Percentiles rank a stretch among this genome's conserved stretches.
Evolutionary conservation across 2,113 vertebrate genomes (phyloP).

Genomic region (Entelurus aequoreus): DNA sequence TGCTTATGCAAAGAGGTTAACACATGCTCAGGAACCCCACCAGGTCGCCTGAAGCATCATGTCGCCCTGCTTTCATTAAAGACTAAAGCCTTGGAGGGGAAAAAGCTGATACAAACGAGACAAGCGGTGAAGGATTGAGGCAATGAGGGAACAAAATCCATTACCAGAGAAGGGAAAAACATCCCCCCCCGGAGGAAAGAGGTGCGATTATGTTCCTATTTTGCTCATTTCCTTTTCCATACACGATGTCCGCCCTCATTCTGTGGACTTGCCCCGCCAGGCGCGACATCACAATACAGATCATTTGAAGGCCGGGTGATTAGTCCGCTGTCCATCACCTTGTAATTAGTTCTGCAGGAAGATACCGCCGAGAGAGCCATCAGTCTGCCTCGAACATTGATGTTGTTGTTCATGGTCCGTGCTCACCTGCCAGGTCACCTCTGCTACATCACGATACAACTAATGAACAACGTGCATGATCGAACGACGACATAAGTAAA

Average conservation of each 20-base stretch:
- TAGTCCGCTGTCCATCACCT: conserved; percentile 62
- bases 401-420: background rate
- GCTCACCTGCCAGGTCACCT: background rate
- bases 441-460: background rate
- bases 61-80: conserved; percentile 33
- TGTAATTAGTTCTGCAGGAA: conserved; percentile 63
- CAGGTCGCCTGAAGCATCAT: conserved; percentile 34
- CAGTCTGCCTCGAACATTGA: conserved; percentile 22
- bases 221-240: conserved; percentile 2
- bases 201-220: background rate
- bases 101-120: conserved; percentile 18
- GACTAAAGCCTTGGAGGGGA: conserved; percentile 20
- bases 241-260: too few relatives aligned
- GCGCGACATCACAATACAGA: conserved; percentile 17
- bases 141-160: conserved; percentile 25
- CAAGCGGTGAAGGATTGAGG: conserved; percentile 24
- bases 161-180: conserved; percentile 14
- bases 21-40: conserved; percentile 43
- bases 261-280: conserved; percentile 36
- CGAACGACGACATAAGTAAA: too few relatives aligned
- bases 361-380: conserved; percentile 48
- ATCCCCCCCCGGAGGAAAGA: conserved; percentile 13
- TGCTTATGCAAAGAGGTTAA: conserved; percentile 18
- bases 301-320: conserved; percentile 62
- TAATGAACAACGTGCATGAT: too few relatives aligned